A percentile compares a stretch with the other conserved stretches of the same genome.
Evolutionary conservation across 1,140 invertebrate species (phyloP).

Genomic region (Meloidogyne exigua): DNA sequence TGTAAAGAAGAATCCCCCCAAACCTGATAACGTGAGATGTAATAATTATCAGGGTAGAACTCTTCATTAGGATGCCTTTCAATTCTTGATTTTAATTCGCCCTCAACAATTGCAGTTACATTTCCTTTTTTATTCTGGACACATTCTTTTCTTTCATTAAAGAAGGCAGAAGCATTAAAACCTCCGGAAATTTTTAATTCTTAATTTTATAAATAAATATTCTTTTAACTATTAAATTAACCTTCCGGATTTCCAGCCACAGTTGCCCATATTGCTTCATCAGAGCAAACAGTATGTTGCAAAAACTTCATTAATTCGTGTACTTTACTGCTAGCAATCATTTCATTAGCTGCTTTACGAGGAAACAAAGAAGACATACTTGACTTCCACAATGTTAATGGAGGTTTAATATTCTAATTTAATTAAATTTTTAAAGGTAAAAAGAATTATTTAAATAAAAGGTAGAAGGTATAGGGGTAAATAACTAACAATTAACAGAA

Average conservation of each 20-base stretch:
- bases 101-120: neutral
- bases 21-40: conserved; percentile 43
- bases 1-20: conserved; percentile 20
- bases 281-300: conserved; percentile 37
- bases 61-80: conserved; percentile 6
- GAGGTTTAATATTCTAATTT: conserved; percentile 11
- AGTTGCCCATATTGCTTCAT: conserved; percentile 52
- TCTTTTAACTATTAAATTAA: conserved; percentile 4
- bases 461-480: no score
- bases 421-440: neutral
- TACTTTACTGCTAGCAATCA: conserved; percentile 38
- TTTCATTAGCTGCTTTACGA: conserved; percentile 40
- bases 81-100: neutral
- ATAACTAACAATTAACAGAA: no score
- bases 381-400: conserved; percentile 53
- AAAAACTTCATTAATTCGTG: conserved; percentile 32
- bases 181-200: conserved; percentile 43
- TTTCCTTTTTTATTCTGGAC: neutral
- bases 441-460: neutral
- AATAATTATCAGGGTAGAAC: conserved; percentile 38
- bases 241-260: conserved; percentile 45
- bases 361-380: conserved; percentile 51
- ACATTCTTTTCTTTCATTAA: conserved; percentile 18
- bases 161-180: conserved; percentile 42
- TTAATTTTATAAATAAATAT: conserved; percentile 29